A percentile compares a stretch with the other conserved stretches of the same genome.
phyloP scores from a whole-genome alignment of 2,888 invertebrate genomes.

The Teinopalpus imperialis region DNA sequence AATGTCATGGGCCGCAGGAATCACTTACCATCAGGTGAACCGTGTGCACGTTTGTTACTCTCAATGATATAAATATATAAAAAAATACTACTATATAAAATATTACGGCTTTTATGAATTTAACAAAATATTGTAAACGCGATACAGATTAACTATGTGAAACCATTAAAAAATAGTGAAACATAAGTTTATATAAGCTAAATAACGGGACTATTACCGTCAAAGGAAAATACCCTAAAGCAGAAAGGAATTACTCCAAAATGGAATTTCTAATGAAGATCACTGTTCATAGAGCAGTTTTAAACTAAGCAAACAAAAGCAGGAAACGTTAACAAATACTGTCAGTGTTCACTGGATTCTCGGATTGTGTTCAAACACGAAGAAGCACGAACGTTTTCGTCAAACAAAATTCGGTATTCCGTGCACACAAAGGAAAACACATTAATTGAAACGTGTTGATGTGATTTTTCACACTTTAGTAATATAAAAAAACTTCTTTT shows the following conservation, averaged over 20 bases:
- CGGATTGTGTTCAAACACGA: conserved; percentile 42
- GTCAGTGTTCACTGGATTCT: conserved; percentile 10
- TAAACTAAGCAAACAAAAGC: conserved; percentile 44
- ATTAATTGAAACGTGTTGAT: conserved; percentile 40
- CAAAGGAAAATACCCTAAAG: too few species aligned
- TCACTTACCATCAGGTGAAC: too few species aligned
- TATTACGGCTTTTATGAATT: too few species aligned
- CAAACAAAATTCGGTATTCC: conserved; percentile 50
- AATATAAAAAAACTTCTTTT: background rate
- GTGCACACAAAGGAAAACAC: conserved; percentile 36
- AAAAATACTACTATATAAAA: too few species aligned
- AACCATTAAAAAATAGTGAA: too few species aligned
- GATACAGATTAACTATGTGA: too few species aligned
- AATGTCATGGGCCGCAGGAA: too few species aligned
- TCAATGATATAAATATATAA: too few species aligned
- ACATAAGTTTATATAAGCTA: too few species aligned
- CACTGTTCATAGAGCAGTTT: conserved; percentile 34
- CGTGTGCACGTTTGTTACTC: too few species aligned
- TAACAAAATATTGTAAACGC: too few species aligned
- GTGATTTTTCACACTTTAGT: conserved; percentile 62
- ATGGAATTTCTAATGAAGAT: conserved; percentile 35
- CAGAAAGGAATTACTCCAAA: background rate
- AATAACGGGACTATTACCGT: too few species aligned
- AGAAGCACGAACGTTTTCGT: conserved; percentile 45
- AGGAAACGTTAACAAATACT: conserved; percentile 32